Percentiles rank a stretch among this genome's conserved stretches.
Conservation (phyloP, 2,888 invertebrate genomes). For the Drosophila gaucha region DNA sequence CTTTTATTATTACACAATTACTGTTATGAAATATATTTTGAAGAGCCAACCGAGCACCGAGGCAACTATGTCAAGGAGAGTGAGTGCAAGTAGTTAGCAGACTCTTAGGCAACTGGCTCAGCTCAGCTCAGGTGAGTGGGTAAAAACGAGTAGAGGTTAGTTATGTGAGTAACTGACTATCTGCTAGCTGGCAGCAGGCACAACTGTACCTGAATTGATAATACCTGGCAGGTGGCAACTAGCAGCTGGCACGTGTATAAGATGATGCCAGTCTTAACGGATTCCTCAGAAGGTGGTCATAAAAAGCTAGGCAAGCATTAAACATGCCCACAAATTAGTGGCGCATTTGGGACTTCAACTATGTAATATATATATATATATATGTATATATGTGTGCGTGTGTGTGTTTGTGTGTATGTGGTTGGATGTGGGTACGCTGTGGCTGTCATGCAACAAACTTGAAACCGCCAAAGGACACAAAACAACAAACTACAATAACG, state of each 20-base stretch:
- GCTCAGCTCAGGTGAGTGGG: background rate
- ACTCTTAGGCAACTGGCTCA: too few relatives aligned
- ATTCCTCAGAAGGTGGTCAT: constrained; percentile 48
- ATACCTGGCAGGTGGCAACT: constrained; percentile 47
- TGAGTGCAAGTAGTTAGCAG: too few relatives aligned
- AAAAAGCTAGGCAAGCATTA: constrained; percentile 52
- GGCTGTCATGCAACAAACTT: constrained; percentile 62
- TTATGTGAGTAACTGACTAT: constrained; percentile 8
- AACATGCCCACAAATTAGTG: constrained; percentile 73
- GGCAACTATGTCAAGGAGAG: too few relatives aligned
- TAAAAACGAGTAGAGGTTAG: background rate
- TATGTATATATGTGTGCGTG: constrained; percentile 18
- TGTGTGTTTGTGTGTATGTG: constrained; percentile 2
- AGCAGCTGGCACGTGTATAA: constrained; percentile 58
- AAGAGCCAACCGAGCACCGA: too few relatives aligned
- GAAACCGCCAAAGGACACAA: constrained; percentile 34
- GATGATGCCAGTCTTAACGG: constrained; percentile 34
- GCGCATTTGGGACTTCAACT: constrained; percentile 60
- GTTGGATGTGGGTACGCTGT: constrained; percentile 24
- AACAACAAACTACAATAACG: constrained; percentile 35
- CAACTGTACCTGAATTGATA: constrained; percentile 55
- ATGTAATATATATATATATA: too few relatives aligned
- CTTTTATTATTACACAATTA: too few relatives aligned
- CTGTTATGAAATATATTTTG: too few relatives aligned
- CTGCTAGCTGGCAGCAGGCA: constrained; percentile 2